Evolutionary conservation across 2,797 vertebrate genomes (phyloP).

Genomic region (Mico argentatus): DNA sequence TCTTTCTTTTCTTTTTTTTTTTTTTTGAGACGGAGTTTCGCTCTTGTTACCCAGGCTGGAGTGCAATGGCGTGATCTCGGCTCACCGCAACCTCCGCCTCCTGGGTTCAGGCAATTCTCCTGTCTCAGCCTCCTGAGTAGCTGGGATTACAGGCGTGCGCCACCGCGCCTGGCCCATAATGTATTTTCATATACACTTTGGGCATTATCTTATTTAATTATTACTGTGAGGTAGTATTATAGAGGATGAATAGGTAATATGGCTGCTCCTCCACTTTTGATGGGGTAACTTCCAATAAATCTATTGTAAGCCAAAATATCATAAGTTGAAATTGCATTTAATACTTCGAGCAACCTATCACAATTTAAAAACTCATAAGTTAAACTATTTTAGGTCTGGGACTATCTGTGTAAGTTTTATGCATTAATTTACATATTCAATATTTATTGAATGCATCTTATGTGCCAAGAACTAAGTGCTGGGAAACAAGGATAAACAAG

Average conservation of each 20-base stretch:
- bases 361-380: not conserved
- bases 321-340: not conserved
- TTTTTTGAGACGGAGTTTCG: too few relatives aligned
- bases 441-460: not conserved
- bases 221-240: not conserved
- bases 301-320: not conserved
- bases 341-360: not conserved
- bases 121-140: too few relatives aligned
- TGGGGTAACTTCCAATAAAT: not conserved
- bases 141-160: too few relatives aligned
- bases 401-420: not conserved
- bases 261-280: not conserved
- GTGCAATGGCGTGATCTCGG: too few relatives aligned
- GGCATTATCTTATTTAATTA: conserved; percentile 2
- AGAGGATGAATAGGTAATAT: not conserved
- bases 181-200: not conserved
- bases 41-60: too few relatives aligned
- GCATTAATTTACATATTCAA: not conserved
- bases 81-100: too few relatives aligned
- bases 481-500: not conserved
- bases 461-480: not conserved
- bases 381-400: not conserved
- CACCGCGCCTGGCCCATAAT: not conserved
- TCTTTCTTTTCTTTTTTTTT: not conserved
- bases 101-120: too few relatives aligned